These are phyloP conservation scores for Sciaenops ocellatus DNA, from an alignment of 2,797 vertebrate genomes.

Conservation along the genomic window DNA sequence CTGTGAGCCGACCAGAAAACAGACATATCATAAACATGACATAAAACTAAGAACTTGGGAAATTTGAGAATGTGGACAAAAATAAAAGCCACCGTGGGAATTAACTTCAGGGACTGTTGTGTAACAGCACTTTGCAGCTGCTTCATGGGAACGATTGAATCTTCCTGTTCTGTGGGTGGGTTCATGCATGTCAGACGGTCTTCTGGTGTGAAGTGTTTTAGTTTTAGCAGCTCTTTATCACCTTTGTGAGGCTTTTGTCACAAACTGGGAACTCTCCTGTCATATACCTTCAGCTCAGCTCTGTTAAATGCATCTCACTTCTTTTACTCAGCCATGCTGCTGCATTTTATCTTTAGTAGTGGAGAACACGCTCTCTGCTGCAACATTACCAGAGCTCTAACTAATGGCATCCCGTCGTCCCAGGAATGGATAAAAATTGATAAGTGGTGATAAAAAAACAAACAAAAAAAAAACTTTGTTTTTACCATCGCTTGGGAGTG, in stretches of 20 bases:
- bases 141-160: conserved; percentile 33
- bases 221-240: conserved; percentile 64
- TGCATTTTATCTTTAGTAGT: too few species aligned
- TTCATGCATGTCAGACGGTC: background rate
- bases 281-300: background rate
- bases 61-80: background rate
- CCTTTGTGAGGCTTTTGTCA: conserved; percentile 28
- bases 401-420: too few species aligned
- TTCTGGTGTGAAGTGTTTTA: conserved; percentile 47
- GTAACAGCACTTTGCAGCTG: conserved; percentile 59
- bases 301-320: background rate
- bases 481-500: too few species aligned
- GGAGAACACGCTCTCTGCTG: too few species aligned
- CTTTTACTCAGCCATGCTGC: background rate
- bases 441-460: too few species aligned
- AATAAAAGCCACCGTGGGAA: background rate
- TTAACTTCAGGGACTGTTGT: background rate
- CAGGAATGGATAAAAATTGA: too few species aligned
- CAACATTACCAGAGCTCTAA: too few species aligned
- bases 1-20: too few species aligned
- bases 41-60: too few species aligned
- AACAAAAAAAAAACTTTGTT: too few species aligned
- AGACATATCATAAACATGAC: too few species aligned
- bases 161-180: conserved; percentile 34
- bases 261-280: background rate